phyloP scores from a whole-genome alignment of 2,797 vertebrate genomes.

The Notamacropus eugenii region DNA sequence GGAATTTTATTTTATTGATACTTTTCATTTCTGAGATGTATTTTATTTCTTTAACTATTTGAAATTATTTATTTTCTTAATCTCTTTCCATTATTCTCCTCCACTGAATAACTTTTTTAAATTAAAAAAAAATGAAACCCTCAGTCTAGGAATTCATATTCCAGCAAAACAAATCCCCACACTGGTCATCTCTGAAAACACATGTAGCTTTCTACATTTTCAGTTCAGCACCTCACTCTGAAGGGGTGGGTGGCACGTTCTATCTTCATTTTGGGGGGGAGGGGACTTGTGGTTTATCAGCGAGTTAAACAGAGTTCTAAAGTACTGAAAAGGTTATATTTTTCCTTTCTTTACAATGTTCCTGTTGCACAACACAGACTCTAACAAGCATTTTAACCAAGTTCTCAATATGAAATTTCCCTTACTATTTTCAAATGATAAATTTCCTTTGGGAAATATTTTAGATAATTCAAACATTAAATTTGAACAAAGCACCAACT shows the following conservation, averaged over 20 bases:
- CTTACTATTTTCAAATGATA: background rate
- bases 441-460: background rate
- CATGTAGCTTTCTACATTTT: too few species aligned
- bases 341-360: background rate
- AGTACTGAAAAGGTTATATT: background rate
- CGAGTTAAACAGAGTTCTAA: background rate
- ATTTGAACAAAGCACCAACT: background rate
- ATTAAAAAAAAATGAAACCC: too few species aligned
- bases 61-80: too few species aligned
- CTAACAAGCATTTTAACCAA: background rate
- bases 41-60: too few species aligned
- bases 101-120: too few species aligned
- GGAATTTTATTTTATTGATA: too few species aligned
- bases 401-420: background rate
- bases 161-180: too few species aligned
- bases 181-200: too few species aligned
- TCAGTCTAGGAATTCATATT: too few species aligned
- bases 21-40: too few species aligned
- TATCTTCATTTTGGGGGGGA: background rate
- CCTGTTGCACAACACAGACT: background rate
- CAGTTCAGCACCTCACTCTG: too few species aligned
- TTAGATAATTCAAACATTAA: background rate
- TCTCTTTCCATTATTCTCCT: too few species aligned
- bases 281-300: background rate
- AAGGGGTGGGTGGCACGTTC: background rate